Percentiles rank a stretch among this genome's conserved stretches.
These are phyloP conservation scores for Drosophila punjabiensis DNA, from an alignment of 1,140 invertebrate species.

Conservation along the genomic window DNA sequence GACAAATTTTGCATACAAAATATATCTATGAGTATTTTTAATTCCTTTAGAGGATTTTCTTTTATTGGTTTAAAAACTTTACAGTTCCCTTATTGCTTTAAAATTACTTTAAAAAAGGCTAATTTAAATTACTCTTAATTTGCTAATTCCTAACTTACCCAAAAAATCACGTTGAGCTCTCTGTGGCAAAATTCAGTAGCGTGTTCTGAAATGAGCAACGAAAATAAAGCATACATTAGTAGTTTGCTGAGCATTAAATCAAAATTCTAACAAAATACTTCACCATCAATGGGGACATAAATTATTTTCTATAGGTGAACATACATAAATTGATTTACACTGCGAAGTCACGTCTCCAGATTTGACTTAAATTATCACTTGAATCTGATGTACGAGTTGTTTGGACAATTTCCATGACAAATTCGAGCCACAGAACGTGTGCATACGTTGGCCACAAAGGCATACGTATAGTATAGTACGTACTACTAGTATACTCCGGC, in stretches of 20 bases:
- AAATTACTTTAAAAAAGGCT: neutral
- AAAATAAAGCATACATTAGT: conserved; percentile 23
- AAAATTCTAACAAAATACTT: conserved; percentile 10
- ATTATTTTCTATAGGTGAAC: neutral
- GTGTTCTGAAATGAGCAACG: conserved; percentile 51
- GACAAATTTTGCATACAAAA: too few relatives aligned
- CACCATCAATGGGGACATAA: conserved; percentile 13
- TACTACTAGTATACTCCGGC: conserved; percentile 45
- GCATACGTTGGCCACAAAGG: conserved; percentile 42
- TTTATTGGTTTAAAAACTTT: too few relatives aligned
- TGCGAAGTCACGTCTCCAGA: conserved; percentile 55
- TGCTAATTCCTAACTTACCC: conserved; percentile 46
- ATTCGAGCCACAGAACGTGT: conserved; percentile 57
- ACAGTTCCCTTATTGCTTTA: neutral
- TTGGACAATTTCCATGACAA: conserved; percentile 71
- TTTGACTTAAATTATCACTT: conserved; percentile 68
- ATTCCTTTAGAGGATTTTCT: too few relatives aligned
- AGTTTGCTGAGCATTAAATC: conserved; percentile 12
- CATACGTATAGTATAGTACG: conserved; percentile 7
- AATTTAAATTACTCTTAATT: neutral
- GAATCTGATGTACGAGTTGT: conserved; percentile 67
- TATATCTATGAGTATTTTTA: too few relatives aligned
- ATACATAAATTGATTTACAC: conserved; percentile 38
- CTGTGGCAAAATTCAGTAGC: conserved; percentile 18
- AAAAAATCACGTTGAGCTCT: conserved; percentile 27